A percentile compares a stretch with the other conserved stretches of the same genome.
Evolutionary conservation across 1,140 invertebrate genomes (phyloP).

Genomic region (Hypothenemus hampei): DNA sequence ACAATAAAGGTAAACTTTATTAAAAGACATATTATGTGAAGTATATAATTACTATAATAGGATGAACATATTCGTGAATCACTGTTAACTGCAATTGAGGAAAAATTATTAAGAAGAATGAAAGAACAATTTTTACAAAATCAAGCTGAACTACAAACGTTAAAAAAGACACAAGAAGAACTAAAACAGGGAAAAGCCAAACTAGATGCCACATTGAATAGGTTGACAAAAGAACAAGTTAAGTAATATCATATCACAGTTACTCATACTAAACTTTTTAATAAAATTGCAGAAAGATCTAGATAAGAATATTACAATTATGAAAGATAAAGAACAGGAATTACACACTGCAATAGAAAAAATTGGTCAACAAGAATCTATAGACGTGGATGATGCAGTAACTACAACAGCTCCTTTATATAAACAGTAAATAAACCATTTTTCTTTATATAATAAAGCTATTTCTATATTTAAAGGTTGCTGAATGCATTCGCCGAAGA

Average conservation of each 20-base stretch:
- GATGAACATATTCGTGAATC: slow-evolving; percentile 94
- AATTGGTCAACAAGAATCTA: slow-evolving; percentile 69
- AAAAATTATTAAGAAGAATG: slow-evolving; percentile 81
- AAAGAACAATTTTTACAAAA: slow-evolving; percentile 86
- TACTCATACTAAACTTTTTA: background rate
- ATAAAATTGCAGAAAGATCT: slow-evolving; percentile 57
- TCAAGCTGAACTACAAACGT: slow-evolving; percentile 86
- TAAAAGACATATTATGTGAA: background rate
- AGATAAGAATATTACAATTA: slow-evolving; percentile 75
- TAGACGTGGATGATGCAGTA: slow-evolving; percentile 95
- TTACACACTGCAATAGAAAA: slow-evolving; percentile 75
- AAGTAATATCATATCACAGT: slow-evolving; percentile 1
- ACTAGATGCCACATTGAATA: slow-evolving; percentile 75
- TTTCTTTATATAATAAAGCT: too few relatives aligned
- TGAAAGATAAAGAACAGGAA: slow-evolving; percentile 83
- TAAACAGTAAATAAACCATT: slow-evolving; percentile 78
- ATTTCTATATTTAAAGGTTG: slow-evolving; percentile 56
- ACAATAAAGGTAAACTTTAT: slow-evolving; percentile 60
- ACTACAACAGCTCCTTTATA: slow-evolving; percentile 94
- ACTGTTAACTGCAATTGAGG: slow-evolving; percentile 89
- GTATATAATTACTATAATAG: slow-evolving; percentile 44
- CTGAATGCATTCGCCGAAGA: slow-evolving; percentile 96
- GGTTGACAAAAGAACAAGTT: slow-evolving; percentile 80
- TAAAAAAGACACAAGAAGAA: slow-evolving; percentile 84
- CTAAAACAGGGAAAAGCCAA: slow-evolving; percentile 79